Evolutionary conservation across 2,113 vertebrate genomes (phyloP), one percentile per base, ranked within the genome.

Genomic region (Epinephelus moara): DNA sequence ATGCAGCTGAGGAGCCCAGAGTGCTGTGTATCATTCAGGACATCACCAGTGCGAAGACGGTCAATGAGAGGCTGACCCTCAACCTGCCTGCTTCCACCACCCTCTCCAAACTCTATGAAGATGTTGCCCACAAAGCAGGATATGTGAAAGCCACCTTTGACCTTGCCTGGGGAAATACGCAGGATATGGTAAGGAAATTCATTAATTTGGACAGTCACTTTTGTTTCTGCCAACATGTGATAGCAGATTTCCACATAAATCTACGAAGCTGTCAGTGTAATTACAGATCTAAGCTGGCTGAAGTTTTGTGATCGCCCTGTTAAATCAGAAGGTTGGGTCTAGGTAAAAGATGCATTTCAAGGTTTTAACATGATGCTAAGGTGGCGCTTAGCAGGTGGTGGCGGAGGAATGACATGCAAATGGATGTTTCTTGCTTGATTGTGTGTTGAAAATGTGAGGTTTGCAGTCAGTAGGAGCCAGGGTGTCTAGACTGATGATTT

Each of bases 1-100:
- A 97, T 95, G 98, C 98, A 89, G 98, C 98, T 3, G 98, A 99
- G 92, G 98, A 99, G 91, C 97, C 97, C 70, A 93, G 98, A 92
- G 97, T 98, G 93, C 95, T 99, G 94, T 99, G 98, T 90, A 99
- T 99, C 74, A 95, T 99, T 82, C 98, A 99, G 94, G 98, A 99
- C 94, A 98, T 95, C 88, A 99, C 98, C 78, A 99, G 96, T 69
- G 95, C 96, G 73, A 99, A 97, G 93, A 97, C 96, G 0, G 94
- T 98, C 86, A 98, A 95, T 25, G 98, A 98, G 86, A 96, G 96
- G 52, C 94, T 99, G 77, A 98, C 98, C 21, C 93, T 99, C 84
- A 99, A 99, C 94, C 93, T 99, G 81, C 98, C 98, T 14, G 97
- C 97, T 40, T 99, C 98, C 90, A 99, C 98, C 12, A 92, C 96